Conservation (phyloP, 1,140 invertebrate genomes). For the Pollicipes pollicipes region DNA sequence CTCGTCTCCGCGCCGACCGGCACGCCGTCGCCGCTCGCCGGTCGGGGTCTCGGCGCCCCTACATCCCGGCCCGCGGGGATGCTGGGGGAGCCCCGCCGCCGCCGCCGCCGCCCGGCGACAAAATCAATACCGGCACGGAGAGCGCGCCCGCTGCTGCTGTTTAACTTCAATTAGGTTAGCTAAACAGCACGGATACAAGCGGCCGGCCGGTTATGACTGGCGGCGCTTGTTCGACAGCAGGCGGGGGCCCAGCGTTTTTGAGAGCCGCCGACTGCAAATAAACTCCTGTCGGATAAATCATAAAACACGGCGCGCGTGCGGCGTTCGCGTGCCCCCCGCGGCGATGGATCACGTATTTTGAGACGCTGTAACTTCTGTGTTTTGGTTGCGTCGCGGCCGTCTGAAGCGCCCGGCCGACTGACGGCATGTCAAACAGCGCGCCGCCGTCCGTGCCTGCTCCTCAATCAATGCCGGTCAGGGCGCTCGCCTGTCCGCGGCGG, state of each 20-base stretch:
- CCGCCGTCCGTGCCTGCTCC: no score
- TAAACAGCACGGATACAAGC: background rate
- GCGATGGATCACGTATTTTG: background rate
- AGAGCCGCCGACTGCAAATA: background rate
- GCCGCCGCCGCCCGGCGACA: background rate
- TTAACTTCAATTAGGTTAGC: constrained; percentile 1
- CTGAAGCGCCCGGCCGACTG: background rate
- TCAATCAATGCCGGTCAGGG: background rate
- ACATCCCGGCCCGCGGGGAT: no score
- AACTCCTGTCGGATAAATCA: background rate
- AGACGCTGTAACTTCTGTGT: background rate
- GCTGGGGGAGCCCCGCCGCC: background rate
- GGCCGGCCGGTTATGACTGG: background rate
- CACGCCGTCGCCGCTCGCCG: no score
- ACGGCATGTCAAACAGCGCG: no score
- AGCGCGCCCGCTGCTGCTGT: background rate
- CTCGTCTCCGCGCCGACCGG: background rate
- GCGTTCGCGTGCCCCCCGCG: no score
- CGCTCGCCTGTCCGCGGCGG: no score
- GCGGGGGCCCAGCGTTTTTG: background rate
- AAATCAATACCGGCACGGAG: background rate
- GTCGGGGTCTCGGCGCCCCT: no score
- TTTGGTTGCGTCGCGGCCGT: background rate
- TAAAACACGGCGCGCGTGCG: background rate
- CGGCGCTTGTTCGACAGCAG: no score